phyloP scores from a whole-genome alignment of 1,140 invertebrate genomes.

The Mycetomoellerius zeteki region DNA sequence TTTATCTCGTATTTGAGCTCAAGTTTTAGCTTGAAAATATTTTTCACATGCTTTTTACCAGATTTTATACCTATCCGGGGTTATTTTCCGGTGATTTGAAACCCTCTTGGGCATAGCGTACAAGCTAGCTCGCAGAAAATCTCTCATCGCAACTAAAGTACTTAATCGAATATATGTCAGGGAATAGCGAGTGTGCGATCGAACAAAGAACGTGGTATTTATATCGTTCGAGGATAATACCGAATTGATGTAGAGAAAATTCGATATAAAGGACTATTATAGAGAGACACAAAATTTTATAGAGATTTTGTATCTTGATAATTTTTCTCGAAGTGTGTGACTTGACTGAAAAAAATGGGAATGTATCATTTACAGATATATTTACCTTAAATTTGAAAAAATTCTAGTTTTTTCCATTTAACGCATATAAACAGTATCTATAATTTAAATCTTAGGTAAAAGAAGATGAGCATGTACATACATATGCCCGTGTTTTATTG shows the following conservation, averaged over 20 bases:
- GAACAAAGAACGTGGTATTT: constrained; percentile 35
- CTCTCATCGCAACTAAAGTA: constrained; percentile 42
- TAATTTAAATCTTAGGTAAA: constrained; percentile 31
- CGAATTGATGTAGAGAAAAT: constrained; percentile 6
- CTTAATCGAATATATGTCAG: constrained; percentile 68
- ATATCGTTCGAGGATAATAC: constrained; percentile 12
- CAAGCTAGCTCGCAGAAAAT: constrained; percentile 33
- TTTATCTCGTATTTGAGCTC: constrained; percentile 53
- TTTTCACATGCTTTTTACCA: constrained; percentile 7
- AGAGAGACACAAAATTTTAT: constrained; percentile 11
- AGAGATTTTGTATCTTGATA: not conserved
- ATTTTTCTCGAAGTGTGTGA: not conserved
- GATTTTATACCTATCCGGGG: not conserved
- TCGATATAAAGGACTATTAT: constrained; percentile 25
- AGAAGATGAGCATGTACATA: not conserved
- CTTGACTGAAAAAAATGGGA: not conserved
- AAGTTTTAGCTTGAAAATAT: constrained; percentile 24
- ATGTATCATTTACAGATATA: not conserved
- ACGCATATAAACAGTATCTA: not conserved
- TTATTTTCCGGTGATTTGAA: constrained; percentile 21
- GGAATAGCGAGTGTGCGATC: constrained; percentile 34
- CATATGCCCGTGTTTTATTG: too few species aligned
- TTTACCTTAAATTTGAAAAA: not conserved
- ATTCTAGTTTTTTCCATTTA: not conserved
- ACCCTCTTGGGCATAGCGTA: not conserved